phyloP scores from a whole-genome alignment of 1,140 invertebrate species.

The Heliothis subflexa region DNA sequence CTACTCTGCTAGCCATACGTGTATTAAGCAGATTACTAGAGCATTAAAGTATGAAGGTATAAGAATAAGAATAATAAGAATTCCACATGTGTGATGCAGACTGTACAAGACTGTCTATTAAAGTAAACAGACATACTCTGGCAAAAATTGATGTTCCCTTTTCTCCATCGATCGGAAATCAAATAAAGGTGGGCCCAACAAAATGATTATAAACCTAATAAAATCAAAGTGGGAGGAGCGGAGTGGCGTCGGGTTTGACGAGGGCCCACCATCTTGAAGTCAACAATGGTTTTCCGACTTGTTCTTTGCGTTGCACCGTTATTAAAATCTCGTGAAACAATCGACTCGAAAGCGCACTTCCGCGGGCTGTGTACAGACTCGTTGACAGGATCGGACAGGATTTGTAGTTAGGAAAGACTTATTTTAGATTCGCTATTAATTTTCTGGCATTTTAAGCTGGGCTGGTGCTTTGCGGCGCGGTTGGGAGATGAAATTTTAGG shows the following conservation, averaged over 20 bases:
- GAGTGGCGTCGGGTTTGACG: conserved; percentile 50
- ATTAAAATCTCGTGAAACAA: conserved; percentile 86
- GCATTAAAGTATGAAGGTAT: too few species aligned
- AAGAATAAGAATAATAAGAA: too few species aligned
- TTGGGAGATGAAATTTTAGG: too few species aligned
- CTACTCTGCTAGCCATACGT: not conserved
- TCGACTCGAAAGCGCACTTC: conserved; percentile 85
- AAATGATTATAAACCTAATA: conserved; percentile 43
- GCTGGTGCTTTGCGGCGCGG: not conserved
- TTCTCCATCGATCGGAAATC: not conserved
- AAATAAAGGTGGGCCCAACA: not conserved
- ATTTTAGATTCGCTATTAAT: conserved; percentile 8
- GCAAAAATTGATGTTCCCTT: not conserved
- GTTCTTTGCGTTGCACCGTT: conserved; percentile 85
- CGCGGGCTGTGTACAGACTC: conserved; percentile 65
- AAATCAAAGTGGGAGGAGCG: conserved; percentile 47
- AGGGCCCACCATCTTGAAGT: conserved; percentile 76
- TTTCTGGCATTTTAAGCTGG: not conserved
- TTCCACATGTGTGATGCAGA: too few species aligned
- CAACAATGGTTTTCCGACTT: conserved; percentile 81
- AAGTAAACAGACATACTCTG: too few species aligned
- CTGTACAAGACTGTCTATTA: too few species aligned
- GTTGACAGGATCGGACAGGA: conserved; percentile 46
- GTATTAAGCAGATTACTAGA: too few species aligned
- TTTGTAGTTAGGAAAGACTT: conserved; percentile 35